Evolutionary conservation across 2,113 vertebrate species (phyloP).

Genomic region (Bos javanicus): DNA sequence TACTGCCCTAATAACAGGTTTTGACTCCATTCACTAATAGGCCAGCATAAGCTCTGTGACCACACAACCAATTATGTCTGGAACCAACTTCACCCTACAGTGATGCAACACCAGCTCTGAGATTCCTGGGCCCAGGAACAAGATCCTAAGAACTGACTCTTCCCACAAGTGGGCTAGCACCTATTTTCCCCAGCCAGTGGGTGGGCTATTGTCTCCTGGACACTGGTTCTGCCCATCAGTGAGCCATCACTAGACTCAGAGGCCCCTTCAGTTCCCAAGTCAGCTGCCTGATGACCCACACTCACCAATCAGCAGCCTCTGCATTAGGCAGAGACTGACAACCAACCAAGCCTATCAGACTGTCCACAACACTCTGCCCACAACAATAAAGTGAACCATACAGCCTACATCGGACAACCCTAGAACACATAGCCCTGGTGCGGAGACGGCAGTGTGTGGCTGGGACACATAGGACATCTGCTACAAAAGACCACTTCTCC

Average conservation of each 20-base stretch:
- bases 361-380: neutral
- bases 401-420: fast-evolving
- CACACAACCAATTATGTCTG: neutral
- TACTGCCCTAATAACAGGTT: neutral
- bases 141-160: neutral
- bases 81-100: neutral
- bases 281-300: neutral
- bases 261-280: neutral
- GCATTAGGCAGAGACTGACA: neutral
- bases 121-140: neutral
- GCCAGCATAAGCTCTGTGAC: neutral
- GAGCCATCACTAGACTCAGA: neutral
- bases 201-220: neutral
- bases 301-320: neutral
- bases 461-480: neutral
- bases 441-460: fast-evolving
- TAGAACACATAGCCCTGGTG: neutral
- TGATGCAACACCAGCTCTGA: neutral
- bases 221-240: neutral
- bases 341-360: neutral
- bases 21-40: neutral
- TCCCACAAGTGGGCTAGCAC: neutral
- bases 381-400: neutral
- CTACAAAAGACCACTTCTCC: neutral
- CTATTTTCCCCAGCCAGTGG: neutral